Evolutionary conservation across 2,888 invertebrate species (phyloP), one percentile per base, ranked within the genome.

Genomic region (Lycophotia porphyrea): DNA sequence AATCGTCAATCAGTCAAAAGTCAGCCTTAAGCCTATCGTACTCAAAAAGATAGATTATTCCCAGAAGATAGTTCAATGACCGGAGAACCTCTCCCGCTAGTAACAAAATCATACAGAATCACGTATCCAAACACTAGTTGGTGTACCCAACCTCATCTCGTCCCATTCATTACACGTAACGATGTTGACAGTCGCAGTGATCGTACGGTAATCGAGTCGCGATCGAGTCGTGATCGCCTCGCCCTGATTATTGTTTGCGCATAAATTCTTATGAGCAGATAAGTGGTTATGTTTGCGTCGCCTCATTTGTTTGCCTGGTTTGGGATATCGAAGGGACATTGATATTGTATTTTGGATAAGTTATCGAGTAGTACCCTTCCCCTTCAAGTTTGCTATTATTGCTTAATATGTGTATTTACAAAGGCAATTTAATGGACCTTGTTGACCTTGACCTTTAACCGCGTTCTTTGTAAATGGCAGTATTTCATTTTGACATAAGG

Each of bases 161-260:
- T 34, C n/a, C 67, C 82, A 74, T 82, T 72, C 78, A 85, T 78
- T 78, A 78, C 71, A 72, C 44, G 58, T 69, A 82, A 83, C 78
- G 83, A 71, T 83, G 83, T 83, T 74, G 83, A 85, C 74, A 78
- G 61, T 65, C 77, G 64, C 64, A 27, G 61, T 70, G 60, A 77
- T 85, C 82, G 83, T 49, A n/a, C 55, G 39, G 72, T 82, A 67
- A 82, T 85, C 82, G 85, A 34, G 47, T 36, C 82, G 73, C 13
- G 77, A 82, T 81, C 81, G 84, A 36, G 52, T 44, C 77, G 72
- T 34, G 70, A 73, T 82, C 61, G 44, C 49, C 42, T 49, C 31
- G 55, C 42, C 44, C 34, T 83, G 71, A 85, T 83, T 85, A 85
- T 83, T 85, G 83, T 78, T 83, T 74, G 73, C 86, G 27, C 71